phyloP scores from a whole-genome alignment of 2,113 vertebrate genomes.

The Globicephala melas region DNA sequence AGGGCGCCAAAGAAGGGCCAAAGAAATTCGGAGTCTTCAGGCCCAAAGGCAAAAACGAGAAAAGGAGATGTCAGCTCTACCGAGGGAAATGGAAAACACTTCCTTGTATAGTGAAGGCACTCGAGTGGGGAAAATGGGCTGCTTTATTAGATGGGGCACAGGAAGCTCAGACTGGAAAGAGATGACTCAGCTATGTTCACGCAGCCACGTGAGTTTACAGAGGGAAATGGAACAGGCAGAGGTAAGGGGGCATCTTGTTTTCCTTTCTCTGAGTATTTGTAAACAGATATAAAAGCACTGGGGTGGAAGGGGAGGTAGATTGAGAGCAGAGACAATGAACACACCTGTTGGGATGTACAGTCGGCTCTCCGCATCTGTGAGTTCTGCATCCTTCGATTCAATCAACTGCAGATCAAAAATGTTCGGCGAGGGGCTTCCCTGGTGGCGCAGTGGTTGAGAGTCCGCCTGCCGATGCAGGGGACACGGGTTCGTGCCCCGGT shows the following conservation, averaged over 20 bases:
- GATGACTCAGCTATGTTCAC: too few species aligned
- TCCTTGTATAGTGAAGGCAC: background rate
- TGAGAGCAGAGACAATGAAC: background rate
- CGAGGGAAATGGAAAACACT: rapidly evolving
- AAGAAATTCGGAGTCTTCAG: background rate
- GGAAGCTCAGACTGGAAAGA: too few species aligned
- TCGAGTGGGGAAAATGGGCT: rapidly evolving
- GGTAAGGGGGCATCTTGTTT: background rate
- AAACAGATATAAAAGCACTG: background rate
- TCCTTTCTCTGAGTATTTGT: background rate
- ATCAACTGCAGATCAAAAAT: background rate
- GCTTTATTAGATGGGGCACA: background rate
- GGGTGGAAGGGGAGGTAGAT: background rate
- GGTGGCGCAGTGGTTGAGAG: too few species aligned
- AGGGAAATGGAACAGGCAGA: background rate
- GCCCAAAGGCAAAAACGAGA: background rate
- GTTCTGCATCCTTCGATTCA: rapidly evolving
- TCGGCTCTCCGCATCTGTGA: rapidly evolving
- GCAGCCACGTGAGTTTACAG: background rate
- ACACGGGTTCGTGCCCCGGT: too few species aligned
- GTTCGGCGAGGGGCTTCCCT: too few species aligned
- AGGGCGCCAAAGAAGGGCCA: background rate
- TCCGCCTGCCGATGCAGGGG: too few species aligned
- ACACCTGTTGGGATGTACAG: background rate
- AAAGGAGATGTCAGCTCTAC: background rate